A percentile compares a stretch with the other conserved stretches of the same genome.
phyloP scores from a whole-genome alignment of 2,888 invertebrate genomes.

The Eristalinus aeneus region DNA sequence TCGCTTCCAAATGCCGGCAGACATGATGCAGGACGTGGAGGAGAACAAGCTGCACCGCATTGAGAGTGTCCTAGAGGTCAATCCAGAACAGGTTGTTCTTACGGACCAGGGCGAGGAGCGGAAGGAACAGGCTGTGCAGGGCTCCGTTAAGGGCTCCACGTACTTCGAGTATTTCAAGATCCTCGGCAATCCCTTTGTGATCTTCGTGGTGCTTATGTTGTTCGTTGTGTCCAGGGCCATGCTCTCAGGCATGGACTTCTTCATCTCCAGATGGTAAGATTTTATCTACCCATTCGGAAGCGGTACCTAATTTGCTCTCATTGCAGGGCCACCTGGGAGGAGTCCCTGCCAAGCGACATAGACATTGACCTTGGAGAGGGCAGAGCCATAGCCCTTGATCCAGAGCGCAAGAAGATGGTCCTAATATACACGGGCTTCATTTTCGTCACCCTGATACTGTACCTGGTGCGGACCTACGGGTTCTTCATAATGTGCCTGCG shows the following conservation, averaged over 20 bases:
- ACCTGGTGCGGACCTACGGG: slow-evolving; percentile 83
- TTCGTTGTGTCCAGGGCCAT: slow-evolving; percentile 84
- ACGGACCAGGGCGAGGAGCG: slow-evolving; percentile 78
- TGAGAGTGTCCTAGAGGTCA: slow-evolving; percentile 13
- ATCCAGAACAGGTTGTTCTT: neutral
- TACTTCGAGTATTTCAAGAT: slow-evolving; percentile 83
- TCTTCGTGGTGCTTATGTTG: slow-evolving; percentile 79
- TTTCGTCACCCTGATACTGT: slow-evolving; percentile 79
- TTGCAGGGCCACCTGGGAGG: slow-evolving; percentile 80
- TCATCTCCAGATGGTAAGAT: slow-evolving; percentile 86
- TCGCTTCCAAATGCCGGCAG: neutral
- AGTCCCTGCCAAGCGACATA: slow-evolving; percentile 72
- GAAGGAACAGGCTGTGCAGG: slow-evolving; percentile 84
- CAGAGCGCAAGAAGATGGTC: slow-evolving; percentile 74
- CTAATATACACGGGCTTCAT: slow-evolving; percentile 77
- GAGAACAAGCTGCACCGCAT: slow-evolving; percentile 24
- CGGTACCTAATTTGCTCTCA: neutral
- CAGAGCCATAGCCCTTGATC: neutral
- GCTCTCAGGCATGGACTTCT: slow-evolving; percentile 87
- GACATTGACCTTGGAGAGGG: neutral
- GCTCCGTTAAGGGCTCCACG: slow-evolving; percentile 84
- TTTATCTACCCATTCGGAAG: neutral
- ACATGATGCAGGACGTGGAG: slow-evolving; percentile 9
- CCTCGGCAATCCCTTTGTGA: slow-evolving; percentile 81
- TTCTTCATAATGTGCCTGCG: slow-evolving; percentile 89